phyloP scores from a whole-genome alignment of 2,113 vertebrate genomes.

The Triplophysa dalaica region DNA sequence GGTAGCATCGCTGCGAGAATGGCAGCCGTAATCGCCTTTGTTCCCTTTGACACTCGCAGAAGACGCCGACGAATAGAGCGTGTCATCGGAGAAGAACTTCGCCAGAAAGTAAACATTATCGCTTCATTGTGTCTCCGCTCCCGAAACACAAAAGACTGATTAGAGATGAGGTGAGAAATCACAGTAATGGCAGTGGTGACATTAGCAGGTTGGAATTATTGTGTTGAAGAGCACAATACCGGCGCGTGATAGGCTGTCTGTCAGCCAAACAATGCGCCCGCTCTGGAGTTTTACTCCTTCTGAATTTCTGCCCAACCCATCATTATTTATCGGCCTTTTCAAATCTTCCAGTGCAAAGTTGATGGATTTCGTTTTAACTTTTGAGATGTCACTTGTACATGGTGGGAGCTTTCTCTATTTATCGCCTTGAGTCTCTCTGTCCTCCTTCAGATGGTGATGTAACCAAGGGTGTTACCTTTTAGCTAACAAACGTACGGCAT shows the following conservation, averaged over 20 bases:
- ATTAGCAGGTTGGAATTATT: conserved; percentile 78
- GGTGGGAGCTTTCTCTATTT: not conserved
- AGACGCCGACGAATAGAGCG: conserved; percentile 60
- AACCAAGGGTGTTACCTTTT: too few relatives aligned
- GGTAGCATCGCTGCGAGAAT: conserved; percentile 78
- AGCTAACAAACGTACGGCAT: too few relatives aligned
- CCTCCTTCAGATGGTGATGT: not conserved
- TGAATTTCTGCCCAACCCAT: conserved; percentile 55
- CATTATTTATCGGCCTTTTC: conserved; percentile 51
- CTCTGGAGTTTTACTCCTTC: conserved; percentile 62
- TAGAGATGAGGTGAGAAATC: conserved; percentile 65
- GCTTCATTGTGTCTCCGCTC: conserved; percentile 68
- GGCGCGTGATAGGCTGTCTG: conserved; percentile 66
- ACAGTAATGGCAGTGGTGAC: conserved; percentile 71
- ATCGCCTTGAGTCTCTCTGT: not conserved
- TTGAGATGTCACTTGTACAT: conserved; percentile 39
- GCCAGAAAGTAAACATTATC: conserved; percentile 74
- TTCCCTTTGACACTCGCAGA: conserved; percentile 69
- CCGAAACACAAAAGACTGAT: conserved; percentile 75
- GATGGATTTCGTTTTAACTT: conserved; percentile 52
- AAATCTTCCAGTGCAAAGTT: conserved; percentile 48
- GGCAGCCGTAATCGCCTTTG: conserved; percentile 74
- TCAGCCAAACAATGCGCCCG: conserved; percentile 75
- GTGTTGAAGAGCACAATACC: conserved; percentile 62
- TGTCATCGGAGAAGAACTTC: conserved; percentile 63